Evolutionary conservation across 2,113 vertebrate species (phyloP).

Genomic region (Girardinichthys multiradiatus): DNA sequence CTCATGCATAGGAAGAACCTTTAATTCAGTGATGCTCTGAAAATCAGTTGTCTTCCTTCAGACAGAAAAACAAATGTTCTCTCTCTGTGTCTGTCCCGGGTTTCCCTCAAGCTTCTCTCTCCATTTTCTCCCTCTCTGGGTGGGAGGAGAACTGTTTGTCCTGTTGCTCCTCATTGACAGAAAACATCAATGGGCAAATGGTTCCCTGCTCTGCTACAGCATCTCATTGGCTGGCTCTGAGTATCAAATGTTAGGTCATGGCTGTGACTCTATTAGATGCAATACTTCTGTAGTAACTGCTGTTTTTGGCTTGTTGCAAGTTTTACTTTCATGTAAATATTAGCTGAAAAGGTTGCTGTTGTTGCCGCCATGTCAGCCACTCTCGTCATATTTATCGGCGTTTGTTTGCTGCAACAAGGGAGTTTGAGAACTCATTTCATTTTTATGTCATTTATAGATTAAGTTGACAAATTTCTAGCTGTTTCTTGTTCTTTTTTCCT

Average conservation of each 20-base stretch:
- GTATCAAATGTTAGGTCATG: constrained; percentile 17
- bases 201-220: constrained; percentile 25
- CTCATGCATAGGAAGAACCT: constrained; percentile 31
- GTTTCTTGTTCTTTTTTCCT: constrained; percentile 21
- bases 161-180: constrained; percentile 60
- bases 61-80: constrained; percentile 43
- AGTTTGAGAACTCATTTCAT: constrained; percentile 18
- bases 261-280: background rate
- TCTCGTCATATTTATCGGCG: constrained; percentile 15
- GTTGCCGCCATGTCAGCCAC: background rate
- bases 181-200: constrained; percentile 57
- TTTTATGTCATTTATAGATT: background rate
- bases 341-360: constrained; percentile 2
- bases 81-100: background rate
- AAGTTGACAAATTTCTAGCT: background rate
- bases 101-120: background rate
- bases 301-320: background rate
- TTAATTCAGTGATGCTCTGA: constrained; percentile 40
- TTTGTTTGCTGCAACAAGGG: background rate
- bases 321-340: constrained; percentile 32
- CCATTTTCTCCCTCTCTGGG: constrained; percentile 28
- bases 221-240: constrained; percentile 16
- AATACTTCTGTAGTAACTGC: background rate
- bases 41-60: constrained; percentile 39
- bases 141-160: constrained; percentile 57